Base-by-base conservation (phyloP, 2,797 vertebrate species). In the Denticeps clupeoides region DNA sequence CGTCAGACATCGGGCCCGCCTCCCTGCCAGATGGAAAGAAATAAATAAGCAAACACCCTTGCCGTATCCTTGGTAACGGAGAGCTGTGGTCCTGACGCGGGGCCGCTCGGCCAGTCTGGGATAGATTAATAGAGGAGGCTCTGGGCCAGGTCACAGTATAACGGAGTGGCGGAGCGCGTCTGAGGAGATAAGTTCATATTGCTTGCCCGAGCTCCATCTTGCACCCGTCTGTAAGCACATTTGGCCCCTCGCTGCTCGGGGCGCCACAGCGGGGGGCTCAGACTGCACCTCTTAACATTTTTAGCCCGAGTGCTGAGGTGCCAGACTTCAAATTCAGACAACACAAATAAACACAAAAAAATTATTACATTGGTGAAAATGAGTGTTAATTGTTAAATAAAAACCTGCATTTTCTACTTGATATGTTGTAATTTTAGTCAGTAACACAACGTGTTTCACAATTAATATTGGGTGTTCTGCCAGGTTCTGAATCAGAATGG, bases 1-100 rank as follows among this genome's bases (percentile, higher is more conserved):
- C 24, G 55, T 35, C 50, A 64, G 63, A 53, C 55, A 27, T 53
- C 53, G 45, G 38, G 46, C 51, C 44, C 55, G 65, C 60, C 53
- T 28, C 12, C 35, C 31, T 35, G 27, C 10, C 46, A 44, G 35
- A 37, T 8, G 5, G 40, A 23, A 23, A 23, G 23, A 23, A 23
- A 23, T 23, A 22, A 24, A 23, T 7, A 7, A 24, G 25, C 53
- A 31, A 56, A 65, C 41, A 53, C 27, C 27, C 3, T 27, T 28
- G 9, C 49, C 43, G 41, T 54, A 52, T 57, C 41, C 41, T 27
- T 38, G 35, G 19, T 25, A 49, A 47, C 53, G 54, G 42, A 44
- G 45, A 42, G 7, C 45, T 44, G 11, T 19, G 45, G 51, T 37
- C 29, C 53, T 38, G 32, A 23, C 49, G 48, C 49, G 41, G 18